phyloP scores from a whole-genome alignment of 2,888 invertebrate genomes.

The Artemia sinica region DNA sequence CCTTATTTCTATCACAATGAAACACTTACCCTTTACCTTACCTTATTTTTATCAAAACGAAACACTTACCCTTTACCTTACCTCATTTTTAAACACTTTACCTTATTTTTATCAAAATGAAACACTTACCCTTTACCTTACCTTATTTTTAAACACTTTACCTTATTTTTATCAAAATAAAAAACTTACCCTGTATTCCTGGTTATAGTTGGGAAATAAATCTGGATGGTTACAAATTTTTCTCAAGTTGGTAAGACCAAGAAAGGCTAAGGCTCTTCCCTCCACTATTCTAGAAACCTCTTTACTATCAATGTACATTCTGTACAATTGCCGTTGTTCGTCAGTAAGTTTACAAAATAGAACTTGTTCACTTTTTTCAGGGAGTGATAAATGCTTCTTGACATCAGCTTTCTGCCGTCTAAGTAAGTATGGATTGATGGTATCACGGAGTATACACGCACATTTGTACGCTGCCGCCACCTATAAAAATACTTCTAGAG shows the following conservation, averaged over 20 bases:
- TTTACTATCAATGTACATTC: slow-evolving; percentile 41
- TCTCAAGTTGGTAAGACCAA: slow-evolving; percentile 55
- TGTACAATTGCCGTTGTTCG: slow-evolving; percentile 61
- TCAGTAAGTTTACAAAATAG: slow-evolving; percentile 76
- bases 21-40: no score
- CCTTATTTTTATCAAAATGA: no score
- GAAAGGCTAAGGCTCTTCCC: slow-evolving; percentile 44
- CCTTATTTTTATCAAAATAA: neutral
- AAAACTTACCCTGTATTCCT: neutral
- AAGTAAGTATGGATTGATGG: slow-evolving; percentile 72
- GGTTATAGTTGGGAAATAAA: slow-evolving; percentile 39
- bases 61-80: no score
- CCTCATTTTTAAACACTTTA: no score
- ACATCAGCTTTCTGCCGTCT: slow-evolving; percentile 75
- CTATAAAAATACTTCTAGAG: slow-evolving; percentile 36
- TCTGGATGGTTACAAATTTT: slow-evolving; percentile 85
- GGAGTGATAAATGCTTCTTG: slow-evolving; percentile 55
- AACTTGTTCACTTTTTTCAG: slow-evolving; percentile 72
- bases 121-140: no score
- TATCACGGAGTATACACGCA: slow-evolving; percentile 63
- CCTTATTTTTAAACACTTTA: no score
- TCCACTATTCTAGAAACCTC: slow-evolving; percentile 39
- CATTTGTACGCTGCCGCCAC: slow-evolving; percentile 76
- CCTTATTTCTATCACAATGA: no score
- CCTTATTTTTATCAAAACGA: no score